Base-by-base conservation (phyloP, 2,888 invertebrate genomes). In the Notodonta ziczac region DNA sequence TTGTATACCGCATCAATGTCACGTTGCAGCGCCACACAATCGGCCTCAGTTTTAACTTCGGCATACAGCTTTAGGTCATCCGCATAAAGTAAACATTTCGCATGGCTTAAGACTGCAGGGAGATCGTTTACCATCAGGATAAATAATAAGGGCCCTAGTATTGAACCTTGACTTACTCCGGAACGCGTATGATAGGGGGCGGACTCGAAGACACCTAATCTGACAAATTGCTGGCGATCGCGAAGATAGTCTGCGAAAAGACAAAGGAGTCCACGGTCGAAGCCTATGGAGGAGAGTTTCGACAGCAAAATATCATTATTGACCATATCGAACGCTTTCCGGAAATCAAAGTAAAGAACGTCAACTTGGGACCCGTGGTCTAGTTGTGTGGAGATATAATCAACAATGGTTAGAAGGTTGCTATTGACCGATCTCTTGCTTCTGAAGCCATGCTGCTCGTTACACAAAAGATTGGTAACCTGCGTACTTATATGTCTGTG, bases 281-380 rank as follows among this genome's bases (percentile, higher is more conserved):
- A 57, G n/a, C 57, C 57, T 5, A 57, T 54, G 32, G 58, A 12
- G 4, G 32, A 46, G n/a, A 54, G 9, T 14, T 59, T 59, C 40
- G 54, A 16, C 14, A 59, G 42, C 10, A 59, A 51, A 32, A 59
- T 13, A 54, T 59, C 54, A 44, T 58, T 58, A 40, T 58, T 50
- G 4, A 58, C 58, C n/a, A 12, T 58, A 14, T 58, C 58, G 16
- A 58, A 44, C 13, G 44, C 44, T 12, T 44, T 44, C 9, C 44
- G 44, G 13, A 44, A 44, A 24, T 24, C 24, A 24, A 24, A 24
- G 24, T 24, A 24, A 24, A 24, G 24, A 24, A 24, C 24, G 24
- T 44, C 44, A 13, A 44, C 44, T 44, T 44, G 44, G 12, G 9
- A 5, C 13, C 44, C 13, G 13, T 10, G 12, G 13, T 44, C 44